Percentiles rank a stretch among this genome's conserved stretches.
Conservation (phyloP, 2,888 invertebrate species). For the Leptothorax acervorum region DNA sequence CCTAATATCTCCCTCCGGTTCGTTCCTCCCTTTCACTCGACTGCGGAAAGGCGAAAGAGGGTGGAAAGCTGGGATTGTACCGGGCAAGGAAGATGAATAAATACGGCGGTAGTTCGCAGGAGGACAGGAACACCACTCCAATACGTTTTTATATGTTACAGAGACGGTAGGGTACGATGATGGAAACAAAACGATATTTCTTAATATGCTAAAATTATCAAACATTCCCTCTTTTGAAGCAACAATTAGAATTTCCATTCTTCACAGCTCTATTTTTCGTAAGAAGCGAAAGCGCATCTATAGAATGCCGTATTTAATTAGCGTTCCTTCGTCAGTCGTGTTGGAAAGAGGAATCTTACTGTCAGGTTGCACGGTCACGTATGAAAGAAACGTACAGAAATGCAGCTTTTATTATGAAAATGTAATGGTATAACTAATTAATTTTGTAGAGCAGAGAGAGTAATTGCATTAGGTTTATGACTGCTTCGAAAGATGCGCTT, state of each 20-base stretch:
- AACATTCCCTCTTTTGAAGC: slow-evolving; percentile 31
- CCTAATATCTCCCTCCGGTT: slow-evolving; percentile 63
- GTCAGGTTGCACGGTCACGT: background rate
- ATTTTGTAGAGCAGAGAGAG: background rate
- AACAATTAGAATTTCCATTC: slow-evolving; percentile 33
- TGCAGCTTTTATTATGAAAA: slow-evolving; percentile 29
- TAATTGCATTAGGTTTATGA: slow-evolving; percentile 9
- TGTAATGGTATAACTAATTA: slow-evolving; percentile 42
- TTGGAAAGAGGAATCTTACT: slow-evolving; percentile 10
- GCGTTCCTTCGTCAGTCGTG: slow-evolving; percentile 1
- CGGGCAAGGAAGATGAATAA: slow-evolving; percentile 59
- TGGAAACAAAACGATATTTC: slow-evolving; percentile 64
- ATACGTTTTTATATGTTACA: slow-evolving; percentile 55
- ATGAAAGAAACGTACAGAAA: slow-evolving; percentile 30
- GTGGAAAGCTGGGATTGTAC: slow-evolving; percentile 19
- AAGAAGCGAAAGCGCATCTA: slow-evolving; percentile 27
- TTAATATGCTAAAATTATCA: slow-evolving; percentile 70
- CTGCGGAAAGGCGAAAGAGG: background rate
- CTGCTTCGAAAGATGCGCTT: slow-evolving; percentile 15
- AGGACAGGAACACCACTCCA: slow-evolving; percentile 31
- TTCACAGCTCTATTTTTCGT: slow-evolving; percentile 5
- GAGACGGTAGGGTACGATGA: slow-evolving; percentile 47
- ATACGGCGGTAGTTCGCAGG: slow-evolving; percentile 52
- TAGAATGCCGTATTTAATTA: slow-evolving; percentile 34
- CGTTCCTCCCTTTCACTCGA: slow-evolving; percentile 37